A percentile compares a stretch with the other conserved stretches of the same genome.
These are phyloP conservation scores for Tortricodes alternella DNA, from an alignment of 2,888 invertebrate genomes.

Conservation along the genomic window DNA sequence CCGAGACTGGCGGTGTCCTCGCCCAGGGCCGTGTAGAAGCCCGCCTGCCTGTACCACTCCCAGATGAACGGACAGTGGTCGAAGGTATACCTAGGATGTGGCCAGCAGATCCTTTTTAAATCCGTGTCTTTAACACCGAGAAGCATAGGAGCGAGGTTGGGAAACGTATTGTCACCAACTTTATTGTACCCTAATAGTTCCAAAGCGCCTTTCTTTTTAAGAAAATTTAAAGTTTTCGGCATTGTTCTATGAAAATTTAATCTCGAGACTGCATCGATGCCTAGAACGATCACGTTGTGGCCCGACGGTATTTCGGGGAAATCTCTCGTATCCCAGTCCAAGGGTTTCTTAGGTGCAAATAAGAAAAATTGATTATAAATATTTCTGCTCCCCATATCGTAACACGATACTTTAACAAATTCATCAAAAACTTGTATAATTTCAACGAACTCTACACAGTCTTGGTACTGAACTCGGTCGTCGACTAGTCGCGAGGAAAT, in stretches of 20 bases:
- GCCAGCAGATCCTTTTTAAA: constrained; percentile 85
- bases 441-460: constrained; percentile 75
- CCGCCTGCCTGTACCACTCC: constrained; percentile 88
- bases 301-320: constrained; percentile 45
- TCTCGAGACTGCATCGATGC: constrained; percentile 93
- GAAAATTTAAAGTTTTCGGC: constrained; percentile 85
- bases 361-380: constrained; percentile 87
- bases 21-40: constrained; percentile 90
- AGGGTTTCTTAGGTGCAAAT: constrained; percentile 80
- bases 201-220: constrained; percentile 85
- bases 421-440: constrained; percentile 79
- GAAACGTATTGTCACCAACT: constrained; percentile 97
- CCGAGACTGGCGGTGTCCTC: constrained; percentile 92
- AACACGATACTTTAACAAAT: constrained; percentile 87
- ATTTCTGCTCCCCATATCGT: constrained; percentile 57
- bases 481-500: constrained; percentile 71
- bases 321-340: constrained; percentile 42
- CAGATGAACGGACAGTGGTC: constrained; percentile 93
- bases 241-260: constrained; percentile 93
- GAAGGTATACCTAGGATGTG: constrained; percentile 81
- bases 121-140: constrained; percentile 87
- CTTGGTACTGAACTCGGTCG: constrained; percentile 71
- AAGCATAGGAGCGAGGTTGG: constrained; percentile 92
- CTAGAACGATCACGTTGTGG: constrained; percentile 90
- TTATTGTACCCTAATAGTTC: constrained; percentile 95